Evolutionary conservation across 1,140 invertebrate genomes (phyloP).

Genomic region (Ridgeia piscesae): DNA sequence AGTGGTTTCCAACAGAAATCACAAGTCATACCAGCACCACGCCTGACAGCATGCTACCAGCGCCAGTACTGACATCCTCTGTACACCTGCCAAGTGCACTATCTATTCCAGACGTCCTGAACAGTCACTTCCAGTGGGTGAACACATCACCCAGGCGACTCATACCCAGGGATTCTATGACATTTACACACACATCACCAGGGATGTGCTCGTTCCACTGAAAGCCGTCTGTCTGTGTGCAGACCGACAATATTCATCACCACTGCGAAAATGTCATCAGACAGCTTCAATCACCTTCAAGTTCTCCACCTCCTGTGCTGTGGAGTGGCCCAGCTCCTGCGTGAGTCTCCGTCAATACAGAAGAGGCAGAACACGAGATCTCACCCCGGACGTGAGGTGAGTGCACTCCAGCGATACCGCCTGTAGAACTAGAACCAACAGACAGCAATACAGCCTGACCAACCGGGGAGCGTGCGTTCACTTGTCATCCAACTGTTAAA

Average conservation of each 20-base stretch:
- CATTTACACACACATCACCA: not conserved
- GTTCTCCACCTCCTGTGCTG: not conserved
- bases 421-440: not conserved
- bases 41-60: not conserved
- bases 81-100: not conserved
- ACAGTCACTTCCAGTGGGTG: too few relatives aligned
- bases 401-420: not conserved
- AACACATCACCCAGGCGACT: not conserved
- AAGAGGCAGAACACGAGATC: not conserved
- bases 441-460: not conserved
- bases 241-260: not conserved
- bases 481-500: slow-evolving; percentile 5
- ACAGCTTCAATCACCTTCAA: not conserved
- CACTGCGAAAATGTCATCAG: not conserved
- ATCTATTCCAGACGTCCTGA: not conserved
- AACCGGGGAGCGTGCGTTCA: not conserved
- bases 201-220: not conserved
- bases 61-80: not conserved
- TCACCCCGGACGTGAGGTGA: not conserved
- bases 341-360: not conserved
- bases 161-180: not conserved
- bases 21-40: not conserved
- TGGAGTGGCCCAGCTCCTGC: not conserved
- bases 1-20: not conserved
- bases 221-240: not conserved